Conservation (phyloP, 2,113 vertebrate genomes). For the Addax nasomaculatus region DNA sequence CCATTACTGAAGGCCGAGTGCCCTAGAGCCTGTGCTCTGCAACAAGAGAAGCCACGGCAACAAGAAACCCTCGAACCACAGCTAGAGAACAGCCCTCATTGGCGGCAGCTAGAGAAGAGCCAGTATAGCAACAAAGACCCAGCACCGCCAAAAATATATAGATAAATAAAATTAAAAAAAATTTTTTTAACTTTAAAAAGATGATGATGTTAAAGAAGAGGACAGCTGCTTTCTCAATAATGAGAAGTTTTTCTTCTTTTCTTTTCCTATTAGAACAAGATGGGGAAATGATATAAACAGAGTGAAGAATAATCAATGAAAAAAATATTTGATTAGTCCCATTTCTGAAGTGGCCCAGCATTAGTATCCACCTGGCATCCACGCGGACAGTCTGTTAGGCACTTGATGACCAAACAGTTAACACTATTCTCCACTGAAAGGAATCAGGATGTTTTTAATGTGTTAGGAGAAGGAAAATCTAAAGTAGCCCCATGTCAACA, state of each 20-base stretch:
- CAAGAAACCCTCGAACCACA: not conserved
- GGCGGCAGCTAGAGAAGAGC: not conserved
- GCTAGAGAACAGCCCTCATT: not conserved
- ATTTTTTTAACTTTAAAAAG: not conserved
- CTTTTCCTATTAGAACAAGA: not conserved
- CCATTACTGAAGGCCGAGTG: not conserved
- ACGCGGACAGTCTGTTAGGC: not conserved
- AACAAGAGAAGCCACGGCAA: not conserved
- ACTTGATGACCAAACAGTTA: not conserved
- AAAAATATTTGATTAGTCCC: not conserved
- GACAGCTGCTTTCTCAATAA: not conserved
- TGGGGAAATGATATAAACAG: not conserved
- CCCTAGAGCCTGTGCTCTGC: not conserved
- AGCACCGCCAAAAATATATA: not conserved
- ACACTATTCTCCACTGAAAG: not conserved
- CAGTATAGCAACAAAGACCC: not conserved
- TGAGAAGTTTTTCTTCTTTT: not conserved
- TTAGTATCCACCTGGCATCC: not conserved
- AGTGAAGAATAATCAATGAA: not conserved
- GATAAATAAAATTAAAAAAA: not conserved
- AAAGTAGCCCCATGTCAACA: not conserved
- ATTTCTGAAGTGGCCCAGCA: not conserved
- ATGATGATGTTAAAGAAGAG: not conserved
- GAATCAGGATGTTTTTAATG: not conserved
- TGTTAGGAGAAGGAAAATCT: not conserved